These are phyloP conservation scores for Bovichtus variegatus DNA, from an alignment of 2,797 vertebrate genomes.

Conservation along the genomic window DNA sequence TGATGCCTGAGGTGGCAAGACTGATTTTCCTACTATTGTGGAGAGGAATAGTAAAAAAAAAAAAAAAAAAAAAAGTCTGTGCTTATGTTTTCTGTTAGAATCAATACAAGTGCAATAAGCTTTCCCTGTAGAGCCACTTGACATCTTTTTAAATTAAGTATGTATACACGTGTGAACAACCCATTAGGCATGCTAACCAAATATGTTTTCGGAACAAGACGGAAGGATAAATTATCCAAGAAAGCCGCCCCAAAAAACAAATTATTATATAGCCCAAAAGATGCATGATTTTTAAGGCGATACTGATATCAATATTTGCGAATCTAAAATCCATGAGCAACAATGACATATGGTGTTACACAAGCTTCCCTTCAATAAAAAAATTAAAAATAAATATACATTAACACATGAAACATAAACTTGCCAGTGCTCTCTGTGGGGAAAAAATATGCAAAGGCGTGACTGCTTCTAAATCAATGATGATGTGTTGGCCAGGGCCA, in stretches of 20 bases:
- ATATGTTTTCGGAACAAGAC: neutral
- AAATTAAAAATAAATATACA: too few relatives aligned
- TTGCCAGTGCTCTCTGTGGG: neutral
- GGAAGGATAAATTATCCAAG: neutral
- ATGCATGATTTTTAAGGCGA: neutral
- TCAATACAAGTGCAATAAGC: neutral
- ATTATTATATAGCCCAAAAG: neutral
- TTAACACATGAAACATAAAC: neutral
- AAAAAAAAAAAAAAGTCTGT: too few relatives aligned
- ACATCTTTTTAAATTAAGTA: neutral
- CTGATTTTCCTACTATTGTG: neutral
- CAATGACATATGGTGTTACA: too few relatives aligned
- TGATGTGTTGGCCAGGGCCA: neutral
- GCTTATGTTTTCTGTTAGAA: neutral
- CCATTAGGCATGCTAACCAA: neutral
- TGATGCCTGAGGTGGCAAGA: neutral
- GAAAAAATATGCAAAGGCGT: neutral
- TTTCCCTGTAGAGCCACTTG: neutral
- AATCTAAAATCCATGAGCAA: too few relatives aligned
- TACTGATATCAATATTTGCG: neutral
- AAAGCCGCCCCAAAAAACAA: neutral
- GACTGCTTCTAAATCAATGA: neutral
- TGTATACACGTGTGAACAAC: neutral
- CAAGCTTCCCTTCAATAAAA: too few relatives aligned
- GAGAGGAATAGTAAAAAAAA: neutral